Evolutionary conservation across 2,113 vertebrate species (phyloP).

Genomic region (Carassius auratus): DNA sequence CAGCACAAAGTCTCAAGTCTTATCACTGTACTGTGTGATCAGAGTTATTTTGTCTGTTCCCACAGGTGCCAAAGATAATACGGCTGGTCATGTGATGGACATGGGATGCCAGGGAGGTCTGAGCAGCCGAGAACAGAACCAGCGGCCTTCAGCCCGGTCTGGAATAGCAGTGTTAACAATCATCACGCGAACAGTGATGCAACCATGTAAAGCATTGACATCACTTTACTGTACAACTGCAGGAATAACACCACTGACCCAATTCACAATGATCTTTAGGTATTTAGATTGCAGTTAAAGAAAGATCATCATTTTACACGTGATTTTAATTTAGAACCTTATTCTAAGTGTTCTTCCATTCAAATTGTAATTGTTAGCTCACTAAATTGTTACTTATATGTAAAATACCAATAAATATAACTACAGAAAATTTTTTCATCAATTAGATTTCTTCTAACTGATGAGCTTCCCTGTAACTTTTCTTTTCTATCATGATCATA

Average conservation of each 20-base stretch:
- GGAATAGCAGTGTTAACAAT: conserved; percentile 73
- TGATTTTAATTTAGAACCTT: neutral
- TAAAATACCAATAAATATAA: too few relatives aligned
- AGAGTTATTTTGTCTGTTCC: conserved; percentile 64
- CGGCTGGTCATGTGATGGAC: conserved; percentile 62
- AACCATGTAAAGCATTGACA: neutral
- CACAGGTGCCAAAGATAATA: conserved; percentile 70
- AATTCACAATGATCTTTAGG: conserved; percentile 23
- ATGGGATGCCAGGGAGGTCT: conserved; percentile 59
- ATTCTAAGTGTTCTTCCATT: neutral
- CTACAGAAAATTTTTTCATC: too few relatives aligned
- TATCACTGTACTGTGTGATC: conserved; percentile 58
- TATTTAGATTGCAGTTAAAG: conserved; percentile 44
- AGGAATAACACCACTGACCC: neutral
- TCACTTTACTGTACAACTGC: conserved; percentile 7
- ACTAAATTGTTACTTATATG: too few relatives aligned
- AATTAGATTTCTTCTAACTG: neutral
- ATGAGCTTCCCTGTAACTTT: neutral
- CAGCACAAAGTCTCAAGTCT: conserved; percentile 68
- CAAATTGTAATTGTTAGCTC: neutral
- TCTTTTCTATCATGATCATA: neutral
- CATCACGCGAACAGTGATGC: conserved; percentile 55
- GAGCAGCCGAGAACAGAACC: conserved; percentile 61
- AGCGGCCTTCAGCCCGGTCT: conserved; percentile 64
- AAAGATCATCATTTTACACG: neutral